Conservation (phyloP, 1,140 invertebrate species). For the Amyelois transitella region DNA sequence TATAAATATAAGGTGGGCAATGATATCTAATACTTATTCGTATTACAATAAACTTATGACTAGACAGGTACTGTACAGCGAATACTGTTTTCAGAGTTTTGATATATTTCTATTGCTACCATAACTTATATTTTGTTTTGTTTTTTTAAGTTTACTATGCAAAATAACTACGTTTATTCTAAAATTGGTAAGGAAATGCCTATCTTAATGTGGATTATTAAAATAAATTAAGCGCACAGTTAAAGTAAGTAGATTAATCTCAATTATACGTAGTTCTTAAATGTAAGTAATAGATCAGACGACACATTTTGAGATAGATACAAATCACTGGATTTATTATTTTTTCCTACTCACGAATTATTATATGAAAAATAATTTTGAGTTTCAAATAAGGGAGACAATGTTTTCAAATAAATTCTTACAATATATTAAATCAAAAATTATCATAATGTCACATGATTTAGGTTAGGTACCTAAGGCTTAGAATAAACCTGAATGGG, state of each 20-base stretch:
- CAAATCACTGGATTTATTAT: neutral
- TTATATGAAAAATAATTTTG: neutral
- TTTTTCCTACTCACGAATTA: neutral
- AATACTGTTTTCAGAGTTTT: conserved; percentile 52
- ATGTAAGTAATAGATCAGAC: neutral
- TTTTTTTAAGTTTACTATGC: neutral
- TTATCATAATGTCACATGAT: too few species aligned
- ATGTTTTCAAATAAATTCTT: neutral
- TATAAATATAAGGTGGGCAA: conserved; percentile 19
- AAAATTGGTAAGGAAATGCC: neutral
- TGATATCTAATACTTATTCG: neutral
- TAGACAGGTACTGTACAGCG: conserved; percentile 65
- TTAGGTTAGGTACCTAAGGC: too few species aligned
- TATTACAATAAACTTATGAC: conserved; percentile 42
- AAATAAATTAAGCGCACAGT: neutral
- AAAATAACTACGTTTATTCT: neutral
- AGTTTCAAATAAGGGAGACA: neutral
- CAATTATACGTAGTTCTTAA: neutral
- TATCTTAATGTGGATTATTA: neutral
- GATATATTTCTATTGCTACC: neutral
- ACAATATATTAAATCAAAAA: neutral
- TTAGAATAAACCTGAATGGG: neutral
- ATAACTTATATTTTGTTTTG: neutral
- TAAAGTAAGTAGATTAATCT: neutral
- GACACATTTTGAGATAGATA: neutral